These are phyloP conservation scores for Meles meles DNA, from an alignment of 2,113 vertebrate species.

Conservation along the genomic window DNA sequence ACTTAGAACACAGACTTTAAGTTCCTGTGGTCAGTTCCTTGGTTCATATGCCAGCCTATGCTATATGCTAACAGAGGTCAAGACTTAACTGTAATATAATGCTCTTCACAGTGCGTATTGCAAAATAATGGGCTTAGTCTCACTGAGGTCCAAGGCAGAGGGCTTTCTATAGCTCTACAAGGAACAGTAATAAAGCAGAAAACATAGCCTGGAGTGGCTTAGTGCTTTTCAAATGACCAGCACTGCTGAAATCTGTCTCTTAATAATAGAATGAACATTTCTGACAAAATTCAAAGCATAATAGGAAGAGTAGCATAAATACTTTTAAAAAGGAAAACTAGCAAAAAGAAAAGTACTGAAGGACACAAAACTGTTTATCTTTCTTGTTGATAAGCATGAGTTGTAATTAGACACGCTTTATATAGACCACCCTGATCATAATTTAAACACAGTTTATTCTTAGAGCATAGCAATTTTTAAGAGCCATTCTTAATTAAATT, in stretches of 20 bases:
- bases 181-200: conserved; percentile 14
- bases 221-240: conserved; percentile 22
- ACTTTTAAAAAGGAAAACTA: not conserved
- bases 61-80: conserved; percentile 16
- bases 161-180: not conserved
- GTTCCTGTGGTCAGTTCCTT: not conserved
- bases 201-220: not conserved
- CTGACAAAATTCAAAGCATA: conserved; percentile 10
- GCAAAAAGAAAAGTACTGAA: not conserved
- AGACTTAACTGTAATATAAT: not conserved
- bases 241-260: conserved; percentile 21
- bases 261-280: conserved; percentile 11
- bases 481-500: not conserved
- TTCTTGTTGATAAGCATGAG: not conserved
- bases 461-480: not conserved
- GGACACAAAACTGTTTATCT: not conserved
- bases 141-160: not conserved
- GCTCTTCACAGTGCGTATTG: not conserved
- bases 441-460: not conserved
- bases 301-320: not conserved
- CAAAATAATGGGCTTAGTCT: not conserved
- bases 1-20: not conserved
- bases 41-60: not conserved
- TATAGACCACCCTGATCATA: not conserved
- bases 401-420: not conserved